Evolutionary conservation across 2,113 vertebrate species (phyloP), one percentile per base, ranked within the genome.

Genomic region (Chascanopsetta lugubris): DNA sequence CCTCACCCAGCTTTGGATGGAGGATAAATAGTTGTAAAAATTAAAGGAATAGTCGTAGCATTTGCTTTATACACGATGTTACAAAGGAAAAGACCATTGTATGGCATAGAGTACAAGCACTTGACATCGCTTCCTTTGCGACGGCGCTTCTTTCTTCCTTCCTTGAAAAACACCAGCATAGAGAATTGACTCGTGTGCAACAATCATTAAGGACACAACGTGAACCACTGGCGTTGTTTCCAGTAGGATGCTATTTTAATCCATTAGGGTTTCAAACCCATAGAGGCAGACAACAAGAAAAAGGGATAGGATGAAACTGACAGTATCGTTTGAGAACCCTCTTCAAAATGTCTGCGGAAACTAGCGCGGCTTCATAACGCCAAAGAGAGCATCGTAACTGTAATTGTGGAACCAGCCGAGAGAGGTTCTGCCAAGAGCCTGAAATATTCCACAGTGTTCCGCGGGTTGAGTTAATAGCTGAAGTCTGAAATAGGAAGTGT

Each of bases 131-230:
- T n/a, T n/a, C 18, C 3, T 63, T 69, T 57, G 62, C 66, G 62
- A 69, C 65, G 45, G 64, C 43, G 50, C 59, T 68, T 85, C 26
- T 84, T 82, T 58, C 5, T 26, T 60, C 71, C 27, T 30, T 72
- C 71, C 27, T 30, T 72, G 21, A 61, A 63, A 78, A 80, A 71
- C 62, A 80, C 61, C 25, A 56, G 70, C 51, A n/a, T n/a, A n/a
- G n/a, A n/a, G n/a, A n/a, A n/a, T 34, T 76, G 62, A 72, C 74
- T 79, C 45, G 56, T 50, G 46, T 50, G 4, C 29, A 61, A 51
- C 61, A 47, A 58, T 72, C 54, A 79, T 73, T 74, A 70, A 64
- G 70, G 67, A 69, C 40, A 66, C n/a, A n/a, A n/a, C n/a, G n/a
- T n/a, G n/a, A n/a, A n/a, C n/a, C n/a, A n/a, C n/a, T n/a, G n/a